A percentile compares a stretch with the other conserved stretches of the same genome.
Conservation (phyloP, 92 coral and sea anemone genomes). For the Montipora capitata region DNA sequence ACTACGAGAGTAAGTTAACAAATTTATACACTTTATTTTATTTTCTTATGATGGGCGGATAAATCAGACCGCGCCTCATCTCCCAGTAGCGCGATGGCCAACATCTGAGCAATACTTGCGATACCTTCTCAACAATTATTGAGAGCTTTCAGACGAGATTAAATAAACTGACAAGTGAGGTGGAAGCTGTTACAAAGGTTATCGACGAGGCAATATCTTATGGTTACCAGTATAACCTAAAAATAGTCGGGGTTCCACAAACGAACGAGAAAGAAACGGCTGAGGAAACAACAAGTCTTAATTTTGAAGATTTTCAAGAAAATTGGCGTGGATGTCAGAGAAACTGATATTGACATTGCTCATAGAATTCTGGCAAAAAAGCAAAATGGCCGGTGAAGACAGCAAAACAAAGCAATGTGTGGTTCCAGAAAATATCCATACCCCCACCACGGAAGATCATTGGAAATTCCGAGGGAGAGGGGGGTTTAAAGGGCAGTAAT, state of each 20-base stretch:
- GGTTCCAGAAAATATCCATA: no score
- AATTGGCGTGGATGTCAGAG: conserved; percentile 2
- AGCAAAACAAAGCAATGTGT: neutral
- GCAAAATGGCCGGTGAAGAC: conserved; percentile 5
- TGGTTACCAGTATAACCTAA: conserved; percentile 16
- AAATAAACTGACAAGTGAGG: conserved; percentile 4
- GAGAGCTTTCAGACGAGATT: conserved; percentile 18
- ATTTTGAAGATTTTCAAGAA: neutral
- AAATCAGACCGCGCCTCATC: no score
- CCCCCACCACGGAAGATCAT: no score
- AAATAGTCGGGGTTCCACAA: conserved; percentile 22
- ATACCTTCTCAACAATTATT: neutral
- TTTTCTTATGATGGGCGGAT: no score
- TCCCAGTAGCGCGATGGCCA: no score
- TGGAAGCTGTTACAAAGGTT: conserved; percentile 19
- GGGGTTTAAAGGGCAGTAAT: no score
- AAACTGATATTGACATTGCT: conserved; percentile 30
- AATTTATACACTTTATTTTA: no score
- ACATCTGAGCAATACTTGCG: no score
- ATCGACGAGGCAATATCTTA: conserved; percentile 24
- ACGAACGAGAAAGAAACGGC: conserved; percentile 12
- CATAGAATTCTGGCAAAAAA: conserved; percentile 22
- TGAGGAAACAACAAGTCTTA: conserved; percentile 22
- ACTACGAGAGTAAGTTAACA: no score
- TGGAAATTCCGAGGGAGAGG: no score